Conservation (phyloP, 2,797 vertebrate genomes). For the Diglossa cyanea region DNA sequence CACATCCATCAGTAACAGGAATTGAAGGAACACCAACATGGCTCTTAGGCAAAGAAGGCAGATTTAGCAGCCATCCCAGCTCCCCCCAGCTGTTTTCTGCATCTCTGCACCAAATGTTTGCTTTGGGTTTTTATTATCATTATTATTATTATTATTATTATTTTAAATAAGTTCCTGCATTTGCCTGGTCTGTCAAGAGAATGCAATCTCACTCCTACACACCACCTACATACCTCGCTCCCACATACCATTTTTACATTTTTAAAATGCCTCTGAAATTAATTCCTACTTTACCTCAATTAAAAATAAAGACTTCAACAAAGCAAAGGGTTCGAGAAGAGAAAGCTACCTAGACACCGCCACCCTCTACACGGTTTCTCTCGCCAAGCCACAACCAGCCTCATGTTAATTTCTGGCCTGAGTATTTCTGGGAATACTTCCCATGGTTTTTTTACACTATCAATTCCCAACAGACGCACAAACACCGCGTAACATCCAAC, state of each 20-base stretch:
- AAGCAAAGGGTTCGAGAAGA: neutral
- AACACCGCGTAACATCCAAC: neutral
- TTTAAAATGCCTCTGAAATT: neutral
- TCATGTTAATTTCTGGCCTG: fast-evolving
- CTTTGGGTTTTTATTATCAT: no score
- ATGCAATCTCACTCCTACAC: neutral
- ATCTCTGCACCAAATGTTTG: neutral
- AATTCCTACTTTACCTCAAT: neutral
- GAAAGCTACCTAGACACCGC: neutral
- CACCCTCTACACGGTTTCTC: neutral
- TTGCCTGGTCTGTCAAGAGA: neutral
- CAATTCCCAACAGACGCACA: fast-evolving
- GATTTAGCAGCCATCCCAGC: neutral
- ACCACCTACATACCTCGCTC: fast-evolving
- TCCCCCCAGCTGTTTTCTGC: neutral
- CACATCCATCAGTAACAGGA: neutral
- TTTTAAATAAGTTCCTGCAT: neutral
- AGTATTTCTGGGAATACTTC: neutral
- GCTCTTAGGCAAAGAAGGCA: neutral
- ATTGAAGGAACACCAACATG: fast-evolving
- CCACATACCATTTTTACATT: neutral
- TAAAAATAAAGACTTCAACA: neutral
- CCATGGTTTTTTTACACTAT: fast-evolving
- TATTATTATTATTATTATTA: no score
- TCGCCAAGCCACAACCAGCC: neutral